Conservation (phyloP, 2,797 vertebrate genomes). For the Astyanax mexicanus region DNA sequence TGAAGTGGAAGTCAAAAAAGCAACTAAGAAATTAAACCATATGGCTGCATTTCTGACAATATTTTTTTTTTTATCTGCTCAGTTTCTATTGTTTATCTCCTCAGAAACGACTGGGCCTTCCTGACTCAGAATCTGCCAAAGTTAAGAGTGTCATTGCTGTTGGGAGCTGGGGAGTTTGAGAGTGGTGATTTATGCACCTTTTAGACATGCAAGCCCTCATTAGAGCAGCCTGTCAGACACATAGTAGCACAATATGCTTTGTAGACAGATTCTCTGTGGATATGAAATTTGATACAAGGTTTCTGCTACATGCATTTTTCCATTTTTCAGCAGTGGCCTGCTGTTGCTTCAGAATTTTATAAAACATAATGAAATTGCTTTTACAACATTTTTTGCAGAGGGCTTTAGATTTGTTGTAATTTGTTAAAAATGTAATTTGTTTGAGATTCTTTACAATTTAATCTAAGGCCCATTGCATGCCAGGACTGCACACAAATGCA, state of each 20-base stretch:
- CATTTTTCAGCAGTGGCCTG: too few species aligned
- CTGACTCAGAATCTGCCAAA: neutral
- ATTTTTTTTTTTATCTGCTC: neutral
- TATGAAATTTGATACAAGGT: too few species aligned
- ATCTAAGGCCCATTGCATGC: too few species aligned
- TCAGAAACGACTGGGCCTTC: neutral
- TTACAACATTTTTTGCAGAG: too few species aligned
- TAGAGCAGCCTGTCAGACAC: neutral
- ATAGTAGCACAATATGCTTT: neutral
- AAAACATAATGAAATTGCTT: too few species aligned
- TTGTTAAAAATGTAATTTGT: too few species aligned
- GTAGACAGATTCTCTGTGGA: neutral
- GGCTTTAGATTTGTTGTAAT: too few species aligned
- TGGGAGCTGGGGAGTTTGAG: neutral
- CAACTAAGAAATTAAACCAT: too few species aligned
- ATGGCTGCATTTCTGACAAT: neutral
- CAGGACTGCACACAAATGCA: too few species aligned
- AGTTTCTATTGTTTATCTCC: neutral
- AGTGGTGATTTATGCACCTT: neutral
- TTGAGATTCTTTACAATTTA: too few species aligned
- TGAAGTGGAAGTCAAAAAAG: neutral
- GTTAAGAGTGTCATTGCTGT: neutral
- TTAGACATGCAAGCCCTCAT: neutral
- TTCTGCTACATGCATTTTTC: too few species aligned
- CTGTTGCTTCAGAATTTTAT: too few species aligned